Evolutionary conservation across 2,888 invertebrate genomes (phyloP).

Genomic region (Acleris laterana): DNA sequence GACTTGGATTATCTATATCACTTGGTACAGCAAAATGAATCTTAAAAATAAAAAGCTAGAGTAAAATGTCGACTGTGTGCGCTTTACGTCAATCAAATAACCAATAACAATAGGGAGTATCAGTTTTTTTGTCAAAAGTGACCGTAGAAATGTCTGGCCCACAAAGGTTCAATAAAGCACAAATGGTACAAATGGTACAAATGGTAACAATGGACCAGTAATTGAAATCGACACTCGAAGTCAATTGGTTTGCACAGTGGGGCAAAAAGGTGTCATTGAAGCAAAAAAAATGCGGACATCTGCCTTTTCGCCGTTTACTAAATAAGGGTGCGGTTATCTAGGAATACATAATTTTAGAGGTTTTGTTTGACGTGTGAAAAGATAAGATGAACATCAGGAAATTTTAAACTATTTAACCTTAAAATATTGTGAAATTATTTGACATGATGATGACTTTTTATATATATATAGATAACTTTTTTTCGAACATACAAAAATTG

Average conservation of each 20-base stretch:
- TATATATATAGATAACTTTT: too few species aligned
- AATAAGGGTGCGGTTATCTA: slow-evolving; percentile 41
- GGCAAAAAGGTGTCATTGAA: slow-evolving; percentile 42
- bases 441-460: too few species aligned
- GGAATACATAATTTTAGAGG: neutral
- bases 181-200: slow-evolving; percentile 38
- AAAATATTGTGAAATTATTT: too few species aligned
- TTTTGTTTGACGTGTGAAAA: neutral
- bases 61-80: neutral
- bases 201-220: slow-evolving; percentile 58
- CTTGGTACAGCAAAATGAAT: neutral
- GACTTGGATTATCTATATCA: too few species aligned
- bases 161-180: slow-evolving; percentile 3
- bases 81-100: neutral
- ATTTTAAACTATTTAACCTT: too few species aligned
- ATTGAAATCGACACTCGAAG: slow-evolving; percentile 67
- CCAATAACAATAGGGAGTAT: slow-evolving; percentile 4
- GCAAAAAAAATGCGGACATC: slow-evolving; percentile 64
- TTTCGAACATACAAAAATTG: too few species aligned
- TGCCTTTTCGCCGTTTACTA: slow-evolving; percentile 47
- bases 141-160: slow-evolving; percentile 25
- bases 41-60: neutral
- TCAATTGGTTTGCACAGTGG: slow-evolving; percentile 46
- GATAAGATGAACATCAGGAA: too few species aligned
- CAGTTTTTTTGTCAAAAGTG: slow-evolving; percentile 33